phyloP scores from a whole-genome alignment of 2,888 invertebrate genomes.

The Mamestra brassicae region DNA sequence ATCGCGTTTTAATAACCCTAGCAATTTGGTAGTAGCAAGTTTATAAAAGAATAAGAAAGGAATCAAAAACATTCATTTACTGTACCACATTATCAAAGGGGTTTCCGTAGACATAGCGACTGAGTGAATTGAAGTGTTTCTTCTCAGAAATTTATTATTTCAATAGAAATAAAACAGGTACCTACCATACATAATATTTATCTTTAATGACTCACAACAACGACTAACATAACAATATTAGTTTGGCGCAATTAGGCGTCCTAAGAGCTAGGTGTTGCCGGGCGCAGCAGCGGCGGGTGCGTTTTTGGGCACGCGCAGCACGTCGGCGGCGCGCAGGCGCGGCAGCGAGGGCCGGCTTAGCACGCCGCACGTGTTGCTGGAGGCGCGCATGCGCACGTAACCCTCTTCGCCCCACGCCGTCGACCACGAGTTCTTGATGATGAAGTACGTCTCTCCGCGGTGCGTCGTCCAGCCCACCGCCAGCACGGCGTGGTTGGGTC shows the following conservation, averaged over 20 bases:
- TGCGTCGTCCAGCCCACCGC: slow-evolving; percentile 84
- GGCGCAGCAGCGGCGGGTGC: slow-evolving; percentile 39
- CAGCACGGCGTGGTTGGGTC: slow-evolving; percentile 80
- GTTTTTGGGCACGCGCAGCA: slow-evolving; percentile 65
- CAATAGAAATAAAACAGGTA: not conserved
- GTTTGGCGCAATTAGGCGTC: not conserved
- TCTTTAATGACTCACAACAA: slow-evolving; percentile 50
- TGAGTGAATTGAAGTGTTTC: not conserved
- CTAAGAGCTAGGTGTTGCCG: not conserved
- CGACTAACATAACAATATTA: slow-evolving; percentile 26
- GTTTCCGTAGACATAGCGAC: not conserved
- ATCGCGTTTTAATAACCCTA: too few species aligned
- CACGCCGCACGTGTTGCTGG: slow-evolving; percentile 83
- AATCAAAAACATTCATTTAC: too few species aligned
- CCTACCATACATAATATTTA: not conserved
- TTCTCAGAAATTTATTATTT: not conserved
- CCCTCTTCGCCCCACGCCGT: slow-evolving; percentile 81
- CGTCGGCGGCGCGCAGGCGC: slow-evolving; percentile 73
- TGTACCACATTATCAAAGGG: too few species aligned
- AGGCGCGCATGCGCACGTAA: slow-evolving; percentile 78
- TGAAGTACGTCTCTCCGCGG: slow-evolving; percentile 78
- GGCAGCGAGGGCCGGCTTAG: slow-evolving; percentile 78
- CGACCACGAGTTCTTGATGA: slow-evolving; percentile 85
- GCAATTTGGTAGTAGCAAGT: too few species aligned
- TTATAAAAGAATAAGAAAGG: too few species aligned